Base-by-base conservation (phyloP, 1,140 invertebrate species). In the Chironomus tepperi region DNA sequence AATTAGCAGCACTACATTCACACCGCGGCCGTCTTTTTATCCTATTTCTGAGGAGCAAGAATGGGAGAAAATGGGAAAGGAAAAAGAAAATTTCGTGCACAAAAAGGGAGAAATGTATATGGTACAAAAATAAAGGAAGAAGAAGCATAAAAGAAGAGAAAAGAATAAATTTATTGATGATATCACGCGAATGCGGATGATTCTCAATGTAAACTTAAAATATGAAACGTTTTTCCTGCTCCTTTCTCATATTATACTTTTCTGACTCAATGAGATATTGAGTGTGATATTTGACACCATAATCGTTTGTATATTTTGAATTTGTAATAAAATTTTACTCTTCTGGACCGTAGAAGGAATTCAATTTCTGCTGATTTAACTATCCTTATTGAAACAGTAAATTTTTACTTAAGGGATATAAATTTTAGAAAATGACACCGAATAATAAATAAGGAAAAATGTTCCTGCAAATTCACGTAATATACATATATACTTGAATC, bases 121-220 rank as follows among this genome's bases (percentile, higher is more conserved):
- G 24, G 1, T 34, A 34, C 5, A 34, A 34, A 34, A 57, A 57
- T 8, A n/a, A 57, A 57, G 19, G 16, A 70, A 21, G n/a, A 47
- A 76, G n/a, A 12, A 6, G 34, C 24, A 16, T 43, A 18, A 73
- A 73, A 73, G 24, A 34, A 8, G 18, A 73, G 42, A 19, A 19
- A 70, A 70, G 19, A 70, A 70, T 8, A 19, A 70, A 19, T 70
- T 70, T 70, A 70, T 70, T 70, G 65, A 70, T 70, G 19, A 70
- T 70, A 70, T 70, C 65, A 70, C 65, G 65, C 65, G 65, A 70
- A 8, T 70, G 65, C 65, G 65, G 65, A 70, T 19, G 65, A 70
- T 21, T 19, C 18, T 70, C 18, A 70, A 19, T 70, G 65, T 18
- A 70, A 70, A 70, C 47, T 57, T 57, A 57, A 57, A 57, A 57